Conservation (phyloP, 2,888 invertebrate species). For the Aelia acuminata region DNA sequence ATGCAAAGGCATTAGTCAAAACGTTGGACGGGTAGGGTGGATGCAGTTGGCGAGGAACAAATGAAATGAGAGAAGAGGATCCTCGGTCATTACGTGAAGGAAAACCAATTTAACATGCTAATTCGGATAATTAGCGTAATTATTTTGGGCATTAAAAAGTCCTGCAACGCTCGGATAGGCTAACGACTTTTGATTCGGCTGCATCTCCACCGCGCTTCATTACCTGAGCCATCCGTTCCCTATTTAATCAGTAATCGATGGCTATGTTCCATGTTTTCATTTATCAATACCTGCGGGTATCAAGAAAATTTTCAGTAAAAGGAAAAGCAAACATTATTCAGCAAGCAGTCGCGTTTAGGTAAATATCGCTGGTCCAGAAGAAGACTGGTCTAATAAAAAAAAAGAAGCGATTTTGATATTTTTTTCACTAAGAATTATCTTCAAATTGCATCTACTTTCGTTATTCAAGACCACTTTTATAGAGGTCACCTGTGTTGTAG, state of each 20-base stretch:
- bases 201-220: conserved; percentile 34
- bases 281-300: background rate
- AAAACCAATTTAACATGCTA: conserved; percentile 48
- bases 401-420: too few relatives aligned
- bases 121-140: conserved; percentile 39
- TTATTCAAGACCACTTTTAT: too few relatives aligned
- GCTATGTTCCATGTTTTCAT: background rate
- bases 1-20: conserved; percentile 34
- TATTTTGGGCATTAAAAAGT: conserved; percentile 41
- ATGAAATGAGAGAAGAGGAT: conserved; percentile 43
- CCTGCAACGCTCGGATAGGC: conserved; percentile 45
- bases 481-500: too few relatives aligned
- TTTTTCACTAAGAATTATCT: too few relatives aligned
- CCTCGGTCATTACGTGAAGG: conserved; percentile 41
- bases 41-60: conserved; percentile 26
- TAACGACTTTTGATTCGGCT: conserved; percentile 51
- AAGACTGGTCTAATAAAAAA: too few relatives aligned
- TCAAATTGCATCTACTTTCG: too few relatives aligned
- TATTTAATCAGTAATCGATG: conserved; percentile 29
- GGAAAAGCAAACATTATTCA: background rate
- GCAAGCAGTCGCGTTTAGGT: background rate
- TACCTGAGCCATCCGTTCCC: conserved; percentile 7
- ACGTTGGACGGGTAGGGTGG: background rate
- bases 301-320: background rate
- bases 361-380: too few relatives aligned